Evolutionary conservation across 2,888 invertebrate genomes (phyloP).

Genomic region (Lamellibrachia columna): DNA sequence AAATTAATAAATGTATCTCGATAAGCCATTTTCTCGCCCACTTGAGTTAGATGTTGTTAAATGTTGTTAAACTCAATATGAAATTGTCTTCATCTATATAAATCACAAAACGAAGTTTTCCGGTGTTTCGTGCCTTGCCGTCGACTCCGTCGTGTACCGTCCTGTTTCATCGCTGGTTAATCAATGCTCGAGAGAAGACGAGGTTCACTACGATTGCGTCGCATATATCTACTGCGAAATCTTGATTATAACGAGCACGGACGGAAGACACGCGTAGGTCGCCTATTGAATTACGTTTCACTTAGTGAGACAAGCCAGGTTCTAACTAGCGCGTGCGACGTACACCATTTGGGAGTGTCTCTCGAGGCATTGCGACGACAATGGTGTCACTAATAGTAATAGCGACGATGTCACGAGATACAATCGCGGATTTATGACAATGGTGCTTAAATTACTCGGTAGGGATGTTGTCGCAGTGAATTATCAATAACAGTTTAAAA

Average conservation of each 20-base stretch:
- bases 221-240: not conserved
- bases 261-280: not conserved
- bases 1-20: no score
- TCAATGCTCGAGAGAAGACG: not conserved
- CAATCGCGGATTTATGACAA: not conserved
- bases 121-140: not conserved
- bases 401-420: not conserved
- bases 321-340: constrained; percentile 4
- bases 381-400: not conserved
- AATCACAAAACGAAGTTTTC: not conserved
- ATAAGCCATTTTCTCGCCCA: no score
- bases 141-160: not conserved
- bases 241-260: not conserved
- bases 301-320: not conserved
- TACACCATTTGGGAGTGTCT: not conserved
- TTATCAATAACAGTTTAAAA: not conserved
- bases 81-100: no score
- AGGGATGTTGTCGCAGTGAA: not conserved
- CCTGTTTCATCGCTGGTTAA: not conserved
- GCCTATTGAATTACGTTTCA: constrained; percentile 16
- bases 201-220: not conserved
- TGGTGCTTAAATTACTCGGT: not conserved
- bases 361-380: not conserved
- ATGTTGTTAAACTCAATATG: no score
- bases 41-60: no score